These are phyloP conservation scores for Helicoverpa armigera DNA, from an alignment of 1,140 invertebrate species.

Conservation along the genomic window DNA sequence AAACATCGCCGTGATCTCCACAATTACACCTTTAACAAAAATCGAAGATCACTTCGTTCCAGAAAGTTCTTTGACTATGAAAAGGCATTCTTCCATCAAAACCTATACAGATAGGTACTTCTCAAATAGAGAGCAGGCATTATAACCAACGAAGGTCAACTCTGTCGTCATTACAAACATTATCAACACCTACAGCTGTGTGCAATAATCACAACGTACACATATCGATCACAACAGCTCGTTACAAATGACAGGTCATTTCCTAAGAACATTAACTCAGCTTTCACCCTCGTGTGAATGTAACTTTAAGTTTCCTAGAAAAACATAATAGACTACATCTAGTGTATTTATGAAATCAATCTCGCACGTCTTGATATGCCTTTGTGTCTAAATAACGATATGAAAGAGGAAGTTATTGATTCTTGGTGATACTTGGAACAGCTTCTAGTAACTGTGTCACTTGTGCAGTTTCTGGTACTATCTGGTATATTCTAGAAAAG, in stretches of 20 bases:
- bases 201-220: conserved; percentile 16
- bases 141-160: not conserved
- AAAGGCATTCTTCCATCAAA: not conserved
- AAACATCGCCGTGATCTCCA: too few species aligned
- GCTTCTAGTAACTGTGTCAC: too few species aligned
- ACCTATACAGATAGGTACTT: not conserved
- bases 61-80: too few species aligned
- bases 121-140: not conserved
- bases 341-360: not conserved
- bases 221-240: conserved; percentile 33
- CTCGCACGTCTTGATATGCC: not conserved
- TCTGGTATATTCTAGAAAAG: too few species aligned
- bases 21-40: too few species aligned
- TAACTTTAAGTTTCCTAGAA: conserved; percentile 1
- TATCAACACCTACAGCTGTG: conserved; percentile 13
- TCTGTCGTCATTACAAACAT: not conserved
- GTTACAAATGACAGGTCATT: conserved; percentile 28
- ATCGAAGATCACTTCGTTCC: too few species aligned
- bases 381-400: not conserved
- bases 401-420: too few species aligned
- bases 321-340: not conserved
- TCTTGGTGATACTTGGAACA: not conserved
- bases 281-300: conserved; percentile 19
- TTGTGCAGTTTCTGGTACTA: too few species aligned
- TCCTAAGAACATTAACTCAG: conserved; percentile 29